phyloP scores from a whole-genome alignment of 2,797 vertebrate genomes.

The Enteromius anoplus region DNA sequence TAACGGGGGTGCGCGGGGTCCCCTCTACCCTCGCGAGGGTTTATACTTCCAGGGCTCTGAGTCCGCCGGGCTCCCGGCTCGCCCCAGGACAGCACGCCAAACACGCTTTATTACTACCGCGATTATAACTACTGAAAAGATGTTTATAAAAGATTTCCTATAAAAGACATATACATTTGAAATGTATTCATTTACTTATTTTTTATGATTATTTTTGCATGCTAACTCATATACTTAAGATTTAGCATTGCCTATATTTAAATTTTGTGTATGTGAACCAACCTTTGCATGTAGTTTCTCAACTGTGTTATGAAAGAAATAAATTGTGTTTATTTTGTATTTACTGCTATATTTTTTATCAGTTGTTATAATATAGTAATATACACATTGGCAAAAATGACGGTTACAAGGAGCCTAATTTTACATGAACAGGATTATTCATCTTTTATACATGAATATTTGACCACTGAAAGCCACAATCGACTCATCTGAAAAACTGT shows the following conservation, averaged over 20 bases:
- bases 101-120: too few relatives aligned
- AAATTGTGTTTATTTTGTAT: background rate
- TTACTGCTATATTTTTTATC: background rate
- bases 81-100: too few relatives aligned
- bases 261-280: background rate
- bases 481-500: background rate
- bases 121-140: too few relatives aligned
- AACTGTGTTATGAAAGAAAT: background rate
- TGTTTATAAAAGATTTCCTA: too few relatives aligned
- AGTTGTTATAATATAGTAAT: background rate
- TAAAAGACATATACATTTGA: too few relatives aligned
- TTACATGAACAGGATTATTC: background rate
- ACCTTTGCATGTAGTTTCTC: background rate
- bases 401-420: background rate
- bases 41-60: too few relatives aligned
- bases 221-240: background rate
- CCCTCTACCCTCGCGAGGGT: too few relatives aligned
- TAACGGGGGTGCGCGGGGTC: too few relatives aligned
- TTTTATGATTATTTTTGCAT: background rate
- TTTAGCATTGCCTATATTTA: background rate
- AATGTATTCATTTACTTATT: background rate
- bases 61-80: too few relatives aligned
- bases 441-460: background rate
- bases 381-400: background rate
- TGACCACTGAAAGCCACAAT: background rate